A percentile compares a stretch with the other conserved stretches of the same genome.
These are phyloP conservation scores for Percopsis transmontana DNA, from an alignment of 2,113 vertebrate genomes.

Conservation along the genomic window DNA sequence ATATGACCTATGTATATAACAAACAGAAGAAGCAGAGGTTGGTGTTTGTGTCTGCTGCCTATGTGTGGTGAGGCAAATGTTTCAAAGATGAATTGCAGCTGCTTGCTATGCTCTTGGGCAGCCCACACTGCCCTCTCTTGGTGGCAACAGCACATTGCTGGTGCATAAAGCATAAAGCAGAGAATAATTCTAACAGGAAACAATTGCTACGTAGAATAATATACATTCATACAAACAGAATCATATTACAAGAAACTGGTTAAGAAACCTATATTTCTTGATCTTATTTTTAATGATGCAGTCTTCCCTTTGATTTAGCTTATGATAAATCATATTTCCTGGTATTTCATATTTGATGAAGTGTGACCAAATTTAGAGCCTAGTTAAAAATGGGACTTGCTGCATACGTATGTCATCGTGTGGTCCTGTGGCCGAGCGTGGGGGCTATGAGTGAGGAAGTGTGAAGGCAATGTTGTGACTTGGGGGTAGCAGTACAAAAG, in stretches of 20 bases:
- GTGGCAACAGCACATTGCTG: slow-evolving; percentile 44
- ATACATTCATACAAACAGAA: not conserved
- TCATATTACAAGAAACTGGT: not conserved
- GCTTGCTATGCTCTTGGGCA: slow-evolving; percentile 56
- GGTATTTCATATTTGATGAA: slow-evolving; percentile 59
- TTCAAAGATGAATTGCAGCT: slow-evolving; percentile 51
- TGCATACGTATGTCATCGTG: slow-evolving; percentile 60
- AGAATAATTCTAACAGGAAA: slow-evolving; percentile 24
- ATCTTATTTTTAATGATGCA: not conserved
- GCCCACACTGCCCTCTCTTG: slow-evolving; percentile 82
- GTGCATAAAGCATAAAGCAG: slow-evolving; percentile 23
- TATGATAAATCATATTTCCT: slow-evolving; percentile 35
- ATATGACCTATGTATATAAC: slow-evolving; percentile 12
- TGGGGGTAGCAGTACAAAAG: slow-evolving; percentile 59
- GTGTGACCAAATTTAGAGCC: slow-evolving; percentile 48
- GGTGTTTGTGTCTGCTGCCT: slow-evolving; percentile 22
- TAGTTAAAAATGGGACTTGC: slow-evolving; percentile 41
- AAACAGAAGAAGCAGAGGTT: slow-evolving; percentile 3
- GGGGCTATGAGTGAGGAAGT: slow-evolving; percentile 64
- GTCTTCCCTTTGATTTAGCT: slow-evolving; percentile 37
- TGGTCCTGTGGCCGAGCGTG: slow-evolving; percentile 50
- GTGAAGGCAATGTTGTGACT: slow-evolving; percentile 54
- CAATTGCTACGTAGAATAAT: not conserved
- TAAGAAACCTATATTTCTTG: not conserved
- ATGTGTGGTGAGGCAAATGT: slow-evolving; percentile 64